Base-by-base conservation (phyloP, 92 coral and sea anemone species). In the Galaxea fascicularis region DNA sequence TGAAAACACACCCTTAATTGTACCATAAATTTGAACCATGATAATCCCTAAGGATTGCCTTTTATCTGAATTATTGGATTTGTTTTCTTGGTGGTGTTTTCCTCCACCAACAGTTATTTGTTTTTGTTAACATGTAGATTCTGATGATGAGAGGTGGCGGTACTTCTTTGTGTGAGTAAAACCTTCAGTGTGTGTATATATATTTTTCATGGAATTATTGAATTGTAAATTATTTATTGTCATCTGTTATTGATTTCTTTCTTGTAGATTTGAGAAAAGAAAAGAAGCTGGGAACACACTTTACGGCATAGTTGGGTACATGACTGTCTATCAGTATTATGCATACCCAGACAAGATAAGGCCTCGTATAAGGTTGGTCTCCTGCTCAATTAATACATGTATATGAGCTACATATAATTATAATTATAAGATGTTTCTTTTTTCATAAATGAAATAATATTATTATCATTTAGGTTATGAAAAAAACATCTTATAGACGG, bases 141-240 rank as follows among this genome's bases (percentile, higher is more conserved):
- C 90, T 71, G 98, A 96, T 89, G 98, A 96, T 87, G 98, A 96
- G 30, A 90, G 88, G 75, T 95, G 98, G 98, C 88, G 86, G 62
- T 95, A 39, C 90, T 95, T 92, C 75, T 79, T 95, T 25, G 41
- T 92, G 98, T 95, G 92, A 95, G 98, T 91, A 68, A 14, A 26
- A 39, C 2, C 16, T 4, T 4, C 47, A 27, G 7, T 27, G 9
- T 7, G 15, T n/a, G n/a, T n/a, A n/a, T n/a, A n/a, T n/a, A n/a
- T n/a, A 63, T 30, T 41, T 35, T 49, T 49, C 2, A 49, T 49
- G 56, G 17, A 10, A 10, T 9, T 49, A 9, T 49, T 49, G 54
- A 16, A 56, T 16, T 10, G 4, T 56, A 5, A 4, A 22, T 22
- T 3, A 62, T 8, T 35, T 30, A 27, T 13, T 74, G 52, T 73